Base-by-base conservation (phyloP, 2,797 vertebrate genomes). In the Neosilurus mollespiculum region DNA sequence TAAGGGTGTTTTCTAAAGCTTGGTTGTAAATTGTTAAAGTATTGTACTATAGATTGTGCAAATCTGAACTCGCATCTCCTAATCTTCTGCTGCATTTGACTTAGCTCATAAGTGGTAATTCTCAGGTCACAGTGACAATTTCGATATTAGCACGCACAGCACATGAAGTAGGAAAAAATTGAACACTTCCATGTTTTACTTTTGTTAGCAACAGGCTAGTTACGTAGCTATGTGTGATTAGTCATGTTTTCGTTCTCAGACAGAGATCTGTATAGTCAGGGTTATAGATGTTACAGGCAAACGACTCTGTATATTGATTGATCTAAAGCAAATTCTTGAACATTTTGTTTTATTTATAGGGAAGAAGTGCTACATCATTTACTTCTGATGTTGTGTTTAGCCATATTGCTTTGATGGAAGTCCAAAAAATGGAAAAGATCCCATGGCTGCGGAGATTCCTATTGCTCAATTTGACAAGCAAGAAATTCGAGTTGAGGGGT, bases 1-100 rank as follows among this genome's bases (percentile, higher is more conserved):
- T n/a, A 4, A 5, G 34, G 65, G 30, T 70, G 30, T 80, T 82
- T 82, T 69, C 5, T 30, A 4, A 80, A 51, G 61, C n/a, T 51
- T 65, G n/a, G 26, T 26, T 73, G 51, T 34, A 56, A 70, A 77
- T 14, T 3, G 11, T 73, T 58, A 49, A 53, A 73, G 78, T 58
- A 30, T 54, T 79, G n/a, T 80, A 12, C 51, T 61, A 15, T 62
- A 71, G 37, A 70, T 9, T 30, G 3, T 56, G 61, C 49, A 51
- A 16, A 22, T 51, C 15, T 62, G 30, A 15, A 37, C 56, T 61
- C 24, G 0, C 51, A 18, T 61, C 20, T 61, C 58, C 58, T 61
- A n/a, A 7, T 14, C 20, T 61, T 9, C 15, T 4, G 20, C 75
- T 16, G 34, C 7, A 37, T 37, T 58, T 4, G 54, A 3, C 53